Percentiles rank a stretch among this genome's conserved stretches.
Evolutionary conservation across 2,888 invertebrate species (phyloP).

Genomic region (Drosophila ezoana): DNA sequence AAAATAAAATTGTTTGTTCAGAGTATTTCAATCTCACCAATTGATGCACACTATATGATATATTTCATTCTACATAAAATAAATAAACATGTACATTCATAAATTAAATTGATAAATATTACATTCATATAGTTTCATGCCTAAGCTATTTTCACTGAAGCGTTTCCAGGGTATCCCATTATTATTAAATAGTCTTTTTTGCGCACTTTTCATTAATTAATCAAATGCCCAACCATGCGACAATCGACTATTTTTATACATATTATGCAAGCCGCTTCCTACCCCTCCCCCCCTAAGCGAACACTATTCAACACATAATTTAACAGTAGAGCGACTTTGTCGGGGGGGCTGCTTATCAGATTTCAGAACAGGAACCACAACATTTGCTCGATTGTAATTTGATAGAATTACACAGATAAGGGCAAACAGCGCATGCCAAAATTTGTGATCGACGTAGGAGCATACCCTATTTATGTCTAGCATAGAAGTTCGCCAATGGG

Average conservation of each 20-base stretch:
- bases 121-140: neutral
- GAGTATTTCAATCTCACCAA: too few species aligned
- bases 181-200: conserved; percentile 9
- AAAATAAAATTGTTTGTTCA: too few species aligned
- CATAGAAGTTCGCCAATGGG: conserved; percentile 28
- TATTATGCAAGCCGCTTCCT: conserved; percentile 37
- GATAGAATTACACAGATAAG: conserved; percentile 70
- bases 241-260: conserved; percentile 52
- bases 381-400: conserved; percentile 57
- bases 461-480: neutral
- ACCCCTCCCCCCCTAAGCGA: neutral
- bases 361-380: conserved; percentile 40
- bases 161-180: neutral
- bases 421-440: conserved; percentile 46
- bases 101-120: neutral
- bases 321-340: conserved; percentile 77
- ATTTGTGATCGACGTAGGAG: conserved; percentile 34
- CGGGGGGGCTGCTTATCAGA: conserved; percentile 68
- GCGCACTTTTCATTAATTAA: conserved; percentile 58
- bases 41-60: too few species aligned
- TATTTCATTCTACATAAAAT: too few species aligned
- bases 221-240: conserved; percentile 62
- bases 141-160: neutral
- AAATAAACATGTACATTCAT: too few species aligned
- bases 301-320: conserved; percentile 53